Percentiles rank a stretch among this genome's conserved stretches.
Evolutionary conservation across 2,888 invertebrate genomes (phyloP).

Genomic region (Gnatocerus cornutus): DNA sequence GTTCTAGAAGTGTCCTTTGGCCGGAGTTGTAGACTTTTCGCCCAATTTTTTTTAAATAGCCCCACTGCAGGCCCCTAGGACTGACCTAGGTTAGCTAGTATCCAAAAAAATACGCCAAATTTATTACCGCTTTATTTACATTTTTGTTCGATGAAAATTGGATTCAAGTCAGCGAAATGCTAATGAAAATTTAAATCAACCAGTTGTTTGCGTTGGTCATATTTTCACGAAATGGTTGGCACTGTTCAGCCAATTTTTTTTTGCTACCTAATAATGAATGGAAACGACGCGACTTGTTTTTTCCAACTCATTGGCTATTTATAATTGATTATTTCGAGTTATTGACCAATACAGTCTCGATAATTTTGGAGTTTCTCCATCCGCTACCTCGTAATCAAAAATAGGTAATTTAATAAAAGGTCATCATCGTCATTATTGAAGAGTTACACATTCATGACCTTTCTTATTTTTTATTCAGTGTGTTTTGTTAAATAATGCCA

Average conservation of each 20-base stretch:
- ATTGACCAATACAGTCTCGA: slow-evolving; percentile 4
- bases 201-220: neutral
- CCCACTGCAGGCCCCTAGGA: slow-evolving; percentile 50
- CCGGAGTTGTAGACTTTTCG: slow-evolving; percentile 5
- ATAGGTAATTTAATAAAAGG: slow-evolving; percentile 28
- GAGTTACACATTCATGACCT: slow-evolving; percentile 31
- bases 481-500: slow-evolving; percentile 5
- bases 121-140: slow-evolving; percentile 30
- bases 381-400: too few relatives aligned
- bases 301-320: slow-evolving; percentile 1
- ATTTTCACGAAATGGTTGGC: neutral
- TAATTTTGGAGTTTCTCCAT: too few relatives aligned
- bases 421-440: slow-evolving; percentile 18
- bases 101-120: slow-evolving; percentile 18
- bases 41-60: slow-evolving; percentile 44
- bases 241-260: neutral
- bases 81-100: slow-evolving; percentile 58
- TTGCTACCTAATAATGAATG: slow-evolving; percentile 11
- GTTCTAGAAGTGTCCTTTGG: neutral
- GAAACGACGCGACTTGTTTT: slow-evolving; percentile 4
- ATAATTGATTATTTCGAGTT: slow-evolving; percentile 7
- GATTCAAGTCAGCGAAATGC: too few relatives aligned
- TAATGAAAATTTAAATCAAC: too few relatives aligned
- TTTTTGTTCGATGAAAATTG: slow-evolving; percentile 12
- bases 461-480: neutral